These are phyloP conservation scores for Zoanthus sansibaricus DNA, from an alignment of 92 coral and sea anemone species.

Conservation along the genomic window DNA sequence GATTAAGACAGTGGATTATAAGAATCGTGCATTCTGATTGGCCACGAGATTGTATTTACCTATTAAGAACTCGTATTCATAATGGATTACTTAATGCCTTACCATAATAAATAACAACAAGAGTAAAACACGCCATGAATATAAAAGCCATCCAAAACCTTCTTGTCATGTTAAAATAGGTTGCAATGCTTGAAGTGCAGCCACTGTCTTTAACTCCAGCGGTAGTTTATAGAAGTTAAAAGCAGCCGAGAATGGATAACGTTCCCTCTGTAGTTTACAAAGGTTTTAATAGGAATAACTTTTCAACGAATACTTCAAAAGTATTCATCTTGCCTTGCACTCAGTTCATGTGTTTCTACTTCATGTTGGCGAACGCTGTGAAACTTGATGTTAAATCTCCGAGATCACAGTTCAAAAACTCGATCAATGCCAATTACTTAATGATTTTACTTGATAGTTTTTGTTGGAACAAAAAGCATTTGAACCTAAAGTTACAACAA, in stretches of 20 bases:
- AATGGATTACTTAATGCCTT: neutral
- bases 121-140: constrained; percentile 5
- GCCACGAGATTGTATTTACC: no score
- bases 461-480: neutral
- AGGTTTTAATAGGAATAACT: no score
- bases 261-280: neutral
- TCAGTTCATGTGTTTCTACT: neutral
- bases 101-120: constrained; percentile 15
- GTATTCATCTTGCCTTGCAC: neutral
- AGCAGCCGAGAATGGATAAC: neutral
- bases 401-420: neutral
- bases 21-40: no score
- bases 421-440: neutral
- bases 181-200: neutral
- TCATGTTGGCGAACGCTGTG: neutral
- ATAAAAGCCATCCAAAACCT: neutral
- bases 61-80: no score
- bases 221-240: neutral
- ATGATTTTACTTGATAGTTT: neutral
- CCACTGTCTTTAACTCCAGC: neutral
- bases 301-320: neutral
- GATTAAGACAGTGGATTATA: no score
- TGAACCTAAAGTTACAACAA: neutral
- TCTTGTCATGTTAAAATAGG: neutral
- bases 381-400: neutral